These are phyloP conservation scores for Argentina silus DNA, from an alignment of 2,797 vertebrate species.

Conservation along the genomic window DNA sequence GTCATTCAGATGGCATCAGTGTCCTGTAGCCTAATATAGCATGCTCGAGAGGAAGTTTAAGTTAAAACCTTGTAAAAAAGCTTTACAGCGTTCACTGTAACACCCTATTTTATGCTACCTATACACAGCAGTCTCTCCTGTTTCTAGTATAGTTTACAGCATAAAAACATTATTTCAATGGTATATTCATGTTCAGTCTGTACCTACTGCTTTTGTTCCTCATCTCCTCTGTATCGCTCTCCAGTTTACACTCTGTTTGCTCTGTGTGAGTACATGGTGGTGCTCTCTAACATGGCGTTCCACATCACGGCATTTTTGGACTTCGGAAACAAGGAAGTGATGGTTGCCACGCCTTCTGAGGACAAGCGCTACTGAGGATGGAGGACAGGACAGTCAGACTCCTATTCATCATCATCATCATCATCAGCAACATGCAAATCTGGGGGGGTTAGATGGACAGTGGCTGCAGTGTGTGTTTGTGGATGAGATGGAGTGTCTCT, in stretches of 20 bases:
- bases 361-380: slow-evolving; percentile 85
- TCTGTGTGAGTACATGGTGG: slow-evolving; percentile 91
- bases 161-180: not conserved
- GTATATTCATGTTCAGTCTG: not conserved
- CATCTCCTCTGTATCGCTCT: not conserved
- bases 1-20: not conserved
- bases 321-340: slow-evolving; percentile 89
- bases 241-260: slow-evolving; percentile 93
- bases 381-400: slow-evolving; percentile 11
- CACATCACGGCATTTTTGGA: slow-evolving; percentile 96
- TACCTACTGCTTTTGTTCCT: not conserved
- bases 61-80: not conserved
- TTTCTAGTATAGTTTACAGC: not conserved
- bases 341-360: slow-evolving; percentile 83
- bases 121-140: too few relatives aligned
- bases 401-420: not conserved
- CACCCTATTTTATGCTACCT: too few relatives aligned
- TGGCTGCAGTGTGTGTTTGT: not conserved
- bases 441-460: not conserved
- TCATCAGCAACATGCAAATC: not conserved
- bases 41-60: not conserved
- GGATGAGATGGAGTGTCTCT: not conserved
- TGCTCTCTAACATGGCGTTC: slow-evolving; percentile 96
- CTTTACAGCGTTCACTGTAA: too few relatives aligned
- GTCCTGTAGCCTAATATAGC: slow-evolving; percentile 6